Evolutionary conservation across 2,113 vertebrate species (phyloP).

Genomic region (Python bivittatus): DNA sequence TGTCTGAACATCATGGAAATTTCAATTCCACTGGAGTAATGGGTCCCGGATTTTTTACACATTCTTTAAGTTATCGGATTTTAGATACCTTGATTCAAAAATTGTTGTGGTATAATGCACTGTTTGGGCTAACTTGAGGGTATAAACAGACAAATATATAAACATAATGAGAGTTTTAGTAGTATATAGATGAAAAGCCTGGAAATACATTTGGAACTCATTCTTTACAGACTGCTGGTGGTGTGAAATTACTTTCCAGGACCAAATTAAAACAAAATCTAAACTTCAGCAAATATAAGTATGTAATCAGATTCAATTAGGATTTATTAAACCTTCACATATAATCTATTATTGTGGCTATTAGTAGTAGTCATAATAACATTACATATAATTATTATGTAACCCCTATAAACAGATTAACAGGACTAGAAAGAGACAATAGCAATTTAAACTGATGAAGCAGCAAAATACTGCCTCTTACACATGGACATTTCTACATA

Average conservation of each 20-base stretch:
- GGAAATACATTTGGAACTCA: slow-evolving; percentile 40
- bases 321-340: slow-evolving; percentile 52
- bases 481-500: neutral
- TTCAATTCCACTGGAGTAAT: no score
- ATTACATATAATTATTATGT: slow-evolving; percentile 50
- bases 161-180: no score
- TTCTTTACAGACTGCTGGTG: slow-evolving; percentile 57
- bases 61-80: no score
- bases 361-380: slow-evolving; percentile 48
- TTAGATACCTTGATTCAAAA: no score
- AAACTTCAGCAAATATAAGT: slow-evolving; percentile 35
- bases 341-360: slow-evolving; percentile 6
- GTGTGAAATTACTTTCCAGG: slow-evolving; percentile 37
- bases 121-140: no score
- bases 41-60: no score
- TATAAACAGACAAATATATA: no score
- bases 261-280: slow-evolving; percentile 44
- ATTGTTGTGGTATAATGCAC: no score
- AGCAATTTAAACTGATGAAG: slow-evolving; percentile 4
- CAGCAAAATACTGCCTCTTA: slow-evolving; percentile 19
- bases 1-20: no score
- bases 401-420: slow-evolving; percentile 51
- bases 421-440: slow-evolving; percentile 33
- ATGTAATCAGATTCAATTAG: slow-evolving; percentile 55
- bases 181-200: slow-evolving; percentile 20